Evolutionary conservation across 92 coral and sea anemone species (phyloP).

Genomic region (Zoanthus sociatus): DNA sequence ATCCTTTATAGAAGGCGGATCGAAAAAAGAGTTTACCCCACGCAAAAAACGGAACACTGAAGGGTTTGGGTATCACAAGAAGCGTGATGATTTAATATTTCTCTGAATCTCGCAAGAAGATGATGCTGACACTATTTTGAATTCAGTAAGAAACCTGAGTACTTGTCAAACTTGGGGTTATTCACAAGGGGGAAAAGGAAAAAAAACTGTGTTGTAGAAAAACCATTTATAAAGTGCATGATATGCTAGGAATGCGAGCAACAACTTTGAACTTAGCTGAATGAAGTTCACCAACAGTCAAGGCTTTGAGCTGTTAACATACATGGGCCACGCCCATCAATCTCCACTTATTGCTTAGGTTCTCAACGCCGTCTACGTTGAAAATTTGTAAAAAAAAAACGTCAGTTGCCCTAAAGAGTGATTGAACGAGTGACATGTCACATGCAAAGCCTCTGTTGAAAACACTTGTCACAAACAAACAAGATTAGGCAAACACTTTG

Average conservation of each 20-base stretch:
- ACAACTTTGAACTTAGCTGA: not conserved
- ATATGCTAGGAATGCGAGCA: not conserved
- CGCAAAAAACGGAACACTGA: not conserved
- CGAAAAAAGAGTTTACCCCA: not conserved
- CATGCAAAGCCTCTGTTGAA: not conserved
- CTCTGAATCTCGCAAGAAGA: not conserved
- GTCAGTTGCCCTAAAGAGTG: not conserved
- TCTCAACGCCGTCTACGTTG: not conserved
- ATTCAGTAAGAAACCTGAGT: no score
- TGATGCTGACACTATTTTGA: not conserved
- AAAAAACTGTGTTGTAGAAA: no score
- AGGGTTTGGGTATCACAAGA: not conserved
- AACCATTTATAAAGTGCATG: not conserved
- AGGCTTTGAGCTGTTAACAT: not conserved
- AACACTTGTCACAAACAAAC: not conserved
- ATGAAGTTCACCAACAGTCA: not conserved
- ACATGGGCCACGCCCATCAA: not conserved
- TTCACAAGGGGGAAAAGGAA: no score
- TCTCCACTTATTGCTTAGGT: not conserved
- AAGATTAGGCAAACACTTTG: not conserved
- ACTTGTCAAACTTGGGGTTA: no score
- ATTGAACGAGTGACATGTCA: constrained; percentile 17
- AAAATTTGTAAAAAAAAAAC: not conserved
- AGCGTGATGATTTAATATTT: not conserved
- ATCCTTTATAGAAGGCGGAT: not conserved